Evolutionary conservation across 2,888 invertebrate species (phyloP), one percentile per base, ranked within the genome.

Genomic region (Lysandra coridon): DNA sequence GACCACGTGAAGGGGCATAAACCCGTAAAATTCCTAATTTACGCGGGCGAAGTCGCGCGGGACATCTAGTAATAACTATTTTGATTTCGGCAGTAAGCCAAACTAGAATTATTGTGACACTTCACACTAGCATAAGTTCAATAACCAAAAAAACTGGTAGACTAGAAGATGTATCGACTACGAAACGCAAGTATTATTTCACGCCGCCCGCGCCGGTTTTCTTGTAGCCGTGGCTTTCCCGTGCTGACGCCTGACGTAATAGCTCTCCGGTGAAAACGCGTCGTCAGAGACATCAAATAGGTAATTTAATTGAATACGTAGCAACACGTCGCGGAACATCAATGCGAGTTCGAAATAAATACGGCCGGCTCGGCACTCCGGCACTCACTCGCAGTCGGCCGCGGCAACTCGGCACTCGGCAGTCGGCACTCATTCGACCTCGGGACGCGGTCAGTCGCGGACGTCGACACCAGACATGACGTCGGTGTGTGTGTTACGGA

Each of bases 401-500:
- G 40, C 23, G 23, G 23, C 23, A 23, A 23, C 23, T 7, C 77
- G 40, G 30, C 73, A 76, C 53, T 33, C 69, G 30, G 30, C 30
- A 60, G 53, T 14, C 77, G 40, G 30, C 73, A 76, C 57, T 69
- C 69, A 69, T 69, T 73, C 80, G 78, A 76, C 81, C 74, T 83
- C 84, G 82, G 81, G 81, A 82, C 81, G n/a, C 79, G 44, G 75
- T 79, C 60, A 74, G 73, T 79, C 49, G 79, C 30, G 74, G 33
- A 49, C 49, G 74, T 62, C 62, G 74, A 75, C 49, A 40, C 44
- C 81, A 83, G 88, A 84, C 84, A 93, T 93, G 93, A 92, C 91
- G 85, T 80, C 81, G 80, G 88, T 87, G 87, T 80, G 83, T 80
- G 80, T 81, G 40, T 86, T 87, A 90, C 92, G 93, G 94, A 93